Base-by-base conservation (phyloP, 2,113 vertebrate species). In the Polypterus bichir region DNA sequence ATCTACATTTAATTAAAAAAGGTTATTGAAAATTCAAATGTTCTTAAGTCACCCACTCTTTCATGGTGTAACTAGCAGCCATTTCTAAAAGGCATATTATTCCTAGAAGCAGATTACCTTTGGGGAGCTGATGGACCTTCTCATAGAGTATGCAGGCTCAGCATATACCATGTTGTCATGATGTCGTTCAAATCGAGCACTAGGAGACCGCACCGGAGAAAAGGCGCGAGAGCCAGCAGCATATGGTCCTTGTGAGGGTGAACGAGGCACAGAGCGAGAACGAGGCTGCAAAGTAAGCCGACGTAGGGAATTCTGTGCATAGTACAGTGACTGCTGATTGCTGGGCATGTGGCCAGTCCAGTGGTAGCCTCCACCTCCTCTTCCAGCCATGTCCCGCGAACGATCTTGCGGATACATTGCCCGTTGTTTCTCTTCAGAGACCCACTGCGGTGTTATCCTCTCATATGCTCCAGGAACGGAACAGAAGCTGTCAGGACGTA, bases 401-500 rank as follows among this genome's bases (percentile, higher is more conserved):
- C 61, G 81, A 0, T 86, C 85, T 69, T 84, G 73, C 65, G 80
- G 86, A 68, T 87, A 94, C 46, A 87, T 9, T 1, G 74, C 75
- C 3, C 76, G 88, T 0, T 86, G 83, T 58, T 90, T 91, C 66
- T 97, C 90, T 51, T 95, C 91, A 10, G 79, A 65, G 0, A 74
- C 74, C 93, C 93, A 98, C 55, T 79, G 81, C 0, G 88, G 85
- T 62, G 86, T 82, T 46, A 84, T 70, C 6, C 85, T 81, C 56
- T 94, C 90, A 0, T 85, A 95, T 49, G 82, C 86, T 59, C 87
- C 86, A 0, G 93, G 90, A 80, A 92, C 84, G 2, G 95, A 95
- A 73, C 92, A 97, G 77, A 98, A 91, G 78, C 94, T 97, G 66
- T 97, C 94, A 0, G 95, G 95, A 6, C 92, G 86, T 54, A 91